Evolutionary conservation across 2,797 vertebrate genomes (phyloP).

Genomic region (Prionace glauca): DNA sequence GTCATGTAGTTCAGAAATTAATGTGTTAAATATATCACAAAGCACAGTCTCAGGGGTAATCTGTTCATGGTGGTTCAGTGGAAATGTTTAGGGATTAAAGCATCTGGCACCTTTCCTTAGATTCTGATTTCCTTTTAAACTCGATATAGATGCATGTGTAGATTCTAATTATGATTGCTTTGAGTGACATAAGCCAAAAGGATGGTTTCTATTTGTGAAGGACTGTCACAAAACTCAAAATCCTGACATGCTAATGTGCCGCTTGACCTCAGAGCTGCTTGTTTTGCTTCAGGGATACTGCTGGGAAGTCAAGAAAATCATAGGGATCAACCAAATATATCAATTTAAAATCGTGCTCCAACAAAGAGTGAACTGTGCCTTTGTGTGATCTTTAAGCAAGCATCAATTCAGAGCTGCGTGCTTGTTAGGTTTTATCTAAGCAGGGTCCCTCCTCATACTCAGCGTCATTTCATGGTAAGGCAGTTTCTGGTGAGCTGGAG

Average conservation of each 20-base stretch:
- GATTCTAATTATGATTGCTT: neutral
- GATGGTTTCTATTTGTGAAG: neutral
- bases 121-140: neutral
- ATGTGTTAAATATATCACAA: neutral
- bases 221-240: neutral
- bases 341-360: neutral
- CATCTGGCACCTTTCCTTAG: neutral
- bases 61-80: neutral
- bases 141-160: neutral
- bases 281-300: neutral
- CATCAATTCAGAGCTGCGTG: neutral
- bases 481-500: neutral
- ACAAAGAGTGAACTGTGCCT: slow-evolving; percentile 14
- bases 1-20: neutral
- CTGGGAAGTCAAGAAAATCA: neutral
- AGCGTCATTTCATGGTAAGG: neutral
- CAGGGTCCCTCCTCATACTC: neutral
- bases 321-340: neutral
- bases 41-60: neutral
- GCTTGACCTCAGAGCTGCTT: neutral
- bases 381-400: neutral
- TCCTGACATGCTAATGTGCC: neutral
- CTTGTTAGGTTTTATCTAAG: neutral
- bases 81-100: neutral
- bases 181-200: neutral